Percentiles rank a stretch among this genome's conserved stretches.
phyloP scores from a whole-genome alignment of 1,140 invertebrate species.

The Lysiphlebus fabarum region DNA sequence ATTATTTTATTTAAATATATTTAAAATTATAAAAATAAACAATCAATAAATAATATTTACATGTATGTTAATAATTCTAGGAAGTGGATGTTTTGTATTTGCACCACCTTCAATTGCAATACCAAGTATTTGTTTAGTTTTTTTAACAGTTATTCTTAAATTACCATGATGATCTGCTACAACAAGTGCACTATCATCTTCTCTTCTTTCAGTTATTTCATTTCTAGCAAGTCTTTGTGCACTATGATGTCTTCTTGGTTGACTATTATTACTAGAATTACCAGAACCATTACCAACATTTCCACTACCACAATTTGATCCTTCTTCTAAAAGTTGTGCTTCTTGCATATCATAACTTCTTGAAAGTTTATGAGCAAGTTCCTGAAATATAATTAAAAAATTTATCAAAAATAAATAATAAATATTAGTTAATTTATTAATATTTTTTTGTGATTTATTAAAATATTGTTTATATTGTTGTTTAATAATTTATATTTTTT shows the following conservation, averaged over 20 bases:
- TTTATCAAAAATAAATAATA: slow-evolving; percentile 1
- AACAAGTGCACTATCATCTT: slow-evolving; percentile 65
- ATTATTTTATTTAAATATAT: slow-evolving; percentile 11
- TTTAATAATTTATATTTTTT: too few species aligned
- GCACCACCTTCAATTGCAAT: slow-evolving; percentile 96
- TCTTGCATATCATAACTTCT: slow-evolving; percentile 84
- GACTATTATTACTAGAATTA: slow-evolving; percentile 57
- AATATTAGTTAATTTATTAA: neutral
- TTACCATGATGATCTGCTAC: slow-evolving; percentile 81
- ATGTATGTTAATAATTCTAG: slow-evolving; percentile 94
- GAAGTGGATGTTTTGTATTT: slow-evolving; percentile 90
- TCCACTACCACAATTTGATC: slow-evolving; percentile 46
- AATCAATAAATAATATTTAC: slow-evolving; percentile 60
- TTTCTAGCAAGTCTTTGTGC: slow-evolving; percentile 43
- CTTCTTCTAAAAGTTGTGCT: slow-evolving; percentile 70
- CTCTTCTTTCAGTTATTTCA: slow-evolving; percentile 59
- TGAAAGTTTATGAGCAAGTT: slow-evolving; percentile 78
- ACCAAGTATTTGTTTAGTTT: slow-evolving; percentile 89
- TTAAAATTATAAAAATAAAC: neutral
- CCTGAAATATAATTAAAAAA: slow-evolving; percentile 53
- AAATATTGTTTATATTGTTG: slow-evolving; percentile 13
- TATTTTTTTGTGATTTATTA: neutral
- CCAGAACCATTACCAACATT: slow-evolving; percentile 56
- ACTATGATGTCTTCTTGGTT: slow-evolving; percentile 48
- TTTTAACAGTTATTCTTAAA: slow-evolving; percentile 80